Evolutionary conservation across 2,113 vertebrate genomes (phyloP).

Genomic region (Coracopsis vasa): DNA sequence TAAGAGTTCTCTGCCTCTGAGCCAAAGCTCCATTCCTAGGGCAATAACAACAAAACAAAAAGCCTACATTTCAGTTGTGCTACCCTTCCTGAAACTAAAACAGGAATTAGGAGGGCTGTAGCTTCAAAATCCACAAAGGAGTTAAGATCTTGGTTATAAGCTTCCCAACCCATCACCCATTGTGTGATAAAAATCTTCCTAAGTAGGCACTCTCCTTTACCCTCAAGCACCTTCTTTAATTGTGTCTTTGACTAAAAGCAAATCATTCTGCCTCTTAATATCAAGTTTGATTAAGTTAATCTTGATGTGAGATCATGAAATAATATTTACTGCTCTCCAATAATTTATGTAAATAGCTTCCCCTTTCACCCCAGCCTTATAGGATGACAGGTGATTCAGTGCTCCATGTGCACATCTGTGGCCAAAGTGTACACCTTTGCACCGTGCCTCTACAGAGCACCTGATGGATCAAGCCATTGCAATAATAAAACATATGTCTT

Average conservation of each 20-base stretch:
- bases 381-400: constrained; percentile 52
- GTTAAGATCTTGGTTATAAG: constrained; percentile 29
- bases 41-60: neutral
- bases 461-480: neutral
- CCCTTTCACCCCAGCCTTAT: constrained; percentile 36
- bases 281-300: constrained; percentile 70
- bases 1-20: neutral
- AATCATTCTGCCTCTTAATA: constrained; percentile 63
- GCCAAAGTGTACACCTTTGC: neutral
- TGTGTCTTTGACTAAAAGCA: constrained; percentile 65
- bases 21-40: neutral
- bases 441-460: neutral
- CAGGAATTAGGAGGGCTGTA: neutral
- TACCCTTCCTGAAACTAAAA: neutral
- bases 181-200: constrained; percentile 47
- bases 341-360: constrained; percentile 70
- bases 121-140: constrained; percentile 28
- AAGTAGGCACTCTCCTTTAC: constrained; percentile 53
- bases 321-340: constrained; percentile 73
- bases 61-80: neutral
- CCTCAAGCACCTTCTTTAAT: constrained; percentile 70
- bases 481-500: neutral
- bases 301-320: constrained; percentile 60
- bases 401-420: neutral
- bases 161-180: constrained; percentile 33